Percentiles rank a stretch among this genome's conserved stretches.
Evolutionary conservation across 1,140 invertebrate species (phyloP).

Genomic region (Apis laboriosa): DNA sequence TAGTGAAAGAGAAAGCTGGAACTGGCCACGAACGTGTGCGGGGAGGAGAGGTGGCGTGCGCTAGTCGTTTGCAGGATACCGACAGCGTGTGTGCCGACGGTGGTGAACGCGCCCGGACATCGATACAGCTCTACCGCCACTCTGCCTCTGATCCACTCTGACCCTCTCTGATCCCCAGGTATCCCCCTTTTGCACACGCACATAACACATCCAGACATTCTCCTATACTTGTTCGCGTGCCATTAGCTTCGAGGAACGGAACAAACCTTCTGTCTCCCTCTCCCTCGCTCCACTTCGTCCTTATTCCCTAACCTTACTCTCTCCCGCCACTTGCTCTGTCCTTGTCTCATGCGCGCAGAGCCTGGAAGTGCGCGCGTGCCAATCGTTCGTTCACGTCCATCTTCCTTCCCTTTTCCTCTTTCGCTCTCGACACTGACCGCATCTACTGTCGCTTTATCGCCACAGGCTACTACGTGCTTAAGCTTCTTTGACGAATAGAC

Average conservation of each 20-base stretch:
- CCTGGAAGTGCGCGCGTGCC: conserved; percentile 12
- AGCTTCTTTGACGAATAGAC: neutral
- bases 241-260: conserved; percentile 45
- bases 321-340: neutral
- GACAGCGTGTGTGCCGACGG: conserved; percentile 59
- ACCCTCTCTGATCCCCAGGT: conserved; percentile 46
- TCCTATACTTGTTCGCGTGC: conserved; percentile 36
- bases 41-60: conserved; percentile 25
- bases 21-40: conserved; percentile 5
- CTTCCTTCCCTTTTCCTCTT: neutral
- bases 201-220: neutral
- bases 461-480: neutral
- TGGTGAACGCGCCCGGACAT: conserved; percentile 68
- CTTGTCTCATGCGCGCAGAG: neutral
- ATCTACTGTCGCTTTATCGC: neutral
- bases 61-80: conserved; percentile 65
- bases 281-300: neutral
- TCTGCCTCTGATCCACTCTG: conserved; percentile 62
- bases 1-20: conserved; percentile 4
- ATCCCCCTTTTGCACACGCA: conserved; percentile 49
- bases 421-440: neutral
- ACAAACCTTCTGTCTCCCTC: conserved; percentile 34
- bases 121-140: conserved; percentile 67
- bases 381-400: neutral
- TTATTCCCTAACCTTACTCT: neutral